A percentile compares a stretch with the other conserved stretches of the same genome.
Evolutionary conservation across 2,888 invertebrate species (phyloP).

Genomic region (Lordiphosa fenestrarum): DNA sequence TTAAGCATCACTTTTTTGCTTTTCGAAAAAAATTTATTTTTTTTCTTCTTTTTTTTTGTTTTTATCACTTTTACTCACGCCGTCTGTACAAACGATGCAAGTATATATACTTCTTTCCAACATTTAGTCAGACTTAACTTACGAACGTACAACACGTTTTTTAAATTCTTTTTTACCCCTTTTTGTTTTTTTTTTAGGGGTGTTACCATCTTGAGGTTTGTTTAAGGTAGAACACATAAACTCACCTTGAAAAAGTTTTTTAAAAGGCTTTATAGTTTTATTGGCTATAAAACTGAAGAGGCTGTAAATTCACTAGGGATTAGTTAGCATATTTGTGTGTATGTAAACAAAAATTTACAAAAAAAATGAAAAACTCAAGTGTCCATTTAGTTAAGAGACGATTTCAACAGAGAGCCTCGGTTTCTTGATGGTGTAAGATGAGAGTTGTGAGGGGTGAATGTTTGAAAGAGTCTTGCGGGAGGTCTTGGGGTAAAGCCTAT

Average conservation of each 20-base stretch:
- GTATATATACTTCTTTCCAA: background rate
- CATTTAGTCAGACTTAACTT: constrained; percentile 5
- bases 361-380: no score
- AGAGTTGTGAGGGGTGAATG: no score
- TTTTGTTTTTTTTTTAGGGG: background rate
- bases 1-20: constrained; percentile 1
- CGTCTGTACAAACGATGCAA: background rate
- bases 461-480: no score
- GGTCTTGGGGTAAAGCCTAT: background rate
- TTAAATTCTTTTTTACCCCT: no score
- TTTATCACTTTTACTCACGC: background rate
- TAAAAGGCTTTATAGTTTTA: constrained; percentile 26
- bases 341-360: no score
- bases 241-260: constrained; percentile 39
- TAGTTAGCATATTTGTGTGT: no score
- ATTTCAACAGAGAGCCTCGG: no score
- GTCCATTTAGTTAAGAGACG: no score
- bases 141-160: constrained; percentile 8
- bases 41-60: no score
- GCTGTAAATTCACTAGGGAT: constrained; percentile 26
- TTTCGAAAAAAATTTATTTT: background rate
- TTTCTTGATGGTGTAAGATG: no score
- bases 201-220: background rate
- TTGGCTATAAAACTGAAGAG: constrained; percentile 21
- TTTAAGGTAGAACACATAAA: constrained; percentile 19